Percentiles rank a stretch among this genome's conserved stretches.
phyloP scores from a whole-genome alignment of 1,140 invertebrate genomes.

The Drosophila punjabiensis region DNA sequence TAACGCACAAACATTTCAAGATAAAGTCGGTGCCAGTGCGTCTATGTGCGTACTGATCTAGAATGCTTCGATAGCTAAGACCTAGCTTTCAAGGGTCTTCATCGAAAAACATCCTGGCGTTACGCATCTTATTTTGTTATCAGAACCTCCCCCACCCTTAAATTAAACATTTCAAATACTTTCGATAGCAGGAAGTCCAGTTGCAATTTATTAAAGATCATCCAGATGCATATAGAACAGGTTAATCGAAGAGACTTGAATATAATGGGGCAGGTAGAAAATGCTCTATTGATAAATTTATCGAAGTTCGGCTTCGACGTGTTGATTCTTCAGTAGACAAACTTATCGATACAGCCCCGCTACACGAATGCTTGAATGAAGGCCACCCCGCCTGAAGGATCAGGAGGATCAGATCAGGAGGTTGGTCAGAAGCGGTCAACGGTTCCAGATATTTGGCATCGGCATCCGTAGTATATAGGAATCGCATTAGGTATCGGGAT shows the following conservation, averaged over 20 bases:
- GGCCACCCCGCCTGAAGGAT: background rate
- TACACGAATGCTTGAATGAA: background rate
- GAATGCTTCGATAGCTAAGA: background rate
- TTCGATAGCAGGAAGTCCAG: background rate
- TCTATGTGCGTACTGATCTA: background rate
- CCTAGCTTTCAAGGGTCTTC: too few species aligned
- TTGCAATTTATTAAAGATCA: background rate
- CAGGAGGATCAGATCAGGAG: background rate
- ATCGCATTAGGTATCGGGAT: background rate
- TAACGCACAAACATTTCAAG: too few species aligned
- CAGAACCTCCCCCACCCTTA: background rate
- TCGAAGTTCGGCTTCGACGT: background rate
- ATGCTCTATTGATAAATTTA: conserved; percentile 34
- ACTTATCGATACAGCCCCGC: conserved; percentile 3
- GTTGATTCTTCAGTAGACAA: conserved; percentile 4
- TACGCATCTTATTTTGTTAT: background rate
- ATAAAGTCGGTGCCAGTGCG: too few species aligned
- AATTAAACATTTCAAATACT: background rate
- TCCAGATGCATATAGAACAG: conserved; percentile 8
- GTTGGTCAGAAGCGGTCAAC: background rate
- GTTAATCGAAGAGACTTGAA: conserved; percentile 17
- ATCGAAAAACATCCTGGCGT: too few species aligned
- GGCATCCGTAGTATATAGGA: background rate
- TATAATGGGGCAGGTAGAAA: conserved; percentile 1
- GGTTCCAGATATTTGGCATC: background rate